Percentiles rank a stretch among this genome's conserved stretches.
phyloP scores from a whole-genome alignment of 1,140 invertebrate species.

The Philopotamus ludificatus region DNA sequence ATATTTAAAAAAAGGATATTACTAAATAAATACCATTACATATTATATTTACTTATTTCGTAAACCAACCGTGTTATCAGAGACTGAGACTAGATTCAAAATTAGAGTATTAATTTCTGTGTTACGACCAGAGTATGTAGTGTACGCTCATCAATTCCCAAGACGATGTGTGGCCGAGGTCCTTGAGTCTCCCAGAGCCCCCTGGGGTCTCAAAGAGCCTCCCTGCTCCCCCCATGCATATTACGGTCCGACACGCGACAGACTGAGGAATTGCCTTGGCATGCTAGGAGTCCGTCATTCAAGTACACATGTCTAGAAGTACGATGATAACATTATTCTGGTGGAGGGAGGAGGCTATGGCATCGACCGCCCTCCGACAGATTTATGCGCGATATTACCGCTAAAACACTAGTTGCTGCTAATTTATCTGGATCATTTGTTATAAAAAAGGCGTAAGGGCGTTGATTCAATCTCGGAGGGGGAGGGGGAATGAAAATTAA shows the following conservation, averaged over 20 bases:
- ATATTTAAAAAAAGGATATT: no score
- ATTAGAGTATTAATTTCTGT: no score
- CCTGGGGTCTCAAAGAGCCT: not conserved
- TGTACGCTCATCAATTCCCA: constrained; percentile 33
- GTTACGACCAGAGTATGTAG: constrained; percentile 28
- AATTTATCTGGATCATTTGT: no score
- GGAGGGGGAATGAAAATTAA: no score
- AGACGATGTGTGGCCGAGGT: constrained; percentile 28
- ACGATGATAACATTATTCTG: constrained; percentile 9
- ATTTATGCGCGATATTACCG: not conserved
- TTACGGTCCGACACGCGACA: constrained; percentile 29
- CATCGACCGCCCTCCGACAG: not conserved
- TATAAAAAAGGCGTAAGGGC: no score
- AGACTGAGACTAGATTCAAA: no score
- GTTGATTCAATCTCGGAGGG: no score
- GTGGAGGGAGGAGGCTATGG: not conserved
- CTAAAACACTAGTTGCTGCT: not conserved
- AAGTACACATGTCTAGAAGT: constrained; percentile 6
- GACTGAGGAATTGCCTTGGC: constrained; percentile 2
- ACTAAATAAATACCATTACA: no score
- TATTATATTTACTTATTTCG: no score
- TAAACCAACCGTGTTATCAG: no score
- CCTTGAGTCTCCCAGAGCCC: constrained; percentile 7
- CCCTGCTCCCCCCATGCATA: constrained; percentile 8
- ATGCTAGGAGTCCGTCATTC: constrained; percentile 7